These are phyloP conservation scores for Temnothorax curvispinosus DNA, from an alignment of 1,140 invertebrate genomes.

Conservation along the genomic window DNA sequence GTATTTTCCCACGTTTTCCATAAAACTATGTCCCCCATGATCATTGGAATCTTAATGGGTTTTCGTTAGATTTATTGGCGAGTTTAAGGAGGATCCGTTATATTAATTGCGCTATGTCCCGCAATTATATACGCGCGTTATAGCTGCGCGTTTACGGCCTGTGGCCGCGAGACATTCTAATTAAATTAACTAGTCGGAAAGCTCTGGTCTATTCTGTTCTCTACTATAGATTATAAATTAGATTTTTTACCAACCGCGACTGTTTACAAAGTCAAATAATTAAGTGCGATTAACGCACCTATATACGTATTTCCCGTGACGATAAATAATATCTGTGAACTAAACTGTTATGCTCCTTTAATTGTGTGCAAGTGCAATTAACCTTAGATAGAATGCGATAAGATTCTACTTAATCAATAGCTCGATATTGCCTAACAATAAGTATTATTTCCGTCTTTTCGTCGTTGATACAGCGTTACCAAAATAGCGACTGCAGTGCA, in stretches of 20 bases:
- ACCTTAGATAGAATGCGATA: not conserved
- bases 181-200: constrained; percentile 46
- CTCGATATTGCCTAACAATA: too few species aligned
- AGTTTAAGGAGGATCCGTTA: constrained; percentile 59
- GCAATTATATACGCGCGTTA: constrained; percentile 29
- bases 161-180: constrained; percentile 42
- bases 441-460: too few species aligned
- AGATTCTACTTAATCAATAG: not conserved
- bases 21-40: not conserved
- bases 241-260: constrained; percentile 24
- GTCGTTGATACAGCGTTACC: not conserved
- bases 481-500: not conserved
- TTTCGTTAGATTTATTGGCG: constrained; percentile 63
- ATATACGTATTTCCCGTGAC: not conserved
- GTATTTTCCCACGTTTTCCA: constrained; percentile 44
- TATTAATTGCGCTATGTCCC: constrained; percentile 51
- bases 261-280: constrained; percentile 34
- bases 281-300: constrained; percentile 6
- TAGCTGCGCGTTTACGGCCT: constrained; percentile 10
- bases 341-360: not conserved
- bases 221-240: constrained; percentile 32
- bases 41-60: constrained; percentile 66
- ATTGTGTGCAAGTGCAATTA: constrained; percentile 25
- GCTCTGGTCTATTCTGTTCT: not conserved
- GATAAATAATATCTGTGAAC: constrained; percentile 15